Evolutionary conservation across 2,797 vertebrate genomes (phyloP).

Genomic region (Ctenopoma multispine): DNA sequence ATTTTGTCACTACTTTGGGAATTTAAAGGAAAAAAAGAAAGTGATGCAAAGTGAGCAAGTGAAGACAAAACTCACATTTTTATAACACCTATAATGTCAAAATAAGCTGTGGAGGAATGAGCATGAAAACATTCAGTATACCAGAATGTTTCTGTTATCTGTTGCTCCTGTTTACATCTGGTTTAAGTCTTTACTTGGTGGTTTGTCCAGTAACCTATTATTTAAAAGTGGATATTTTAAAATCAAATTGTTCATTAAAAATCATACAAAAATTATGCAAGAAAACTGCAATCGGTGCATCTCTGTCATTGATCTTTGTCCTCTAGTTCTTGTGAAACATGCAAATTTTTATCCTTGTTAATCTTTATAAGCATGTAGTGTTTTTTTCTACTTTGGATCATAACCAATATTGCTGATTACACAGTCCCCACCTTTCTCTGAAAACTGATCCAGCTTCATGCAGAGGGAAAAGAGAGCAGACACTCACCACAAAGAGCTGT

Average conservation of each 20-base stretch:
- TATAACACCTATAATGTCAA: no score
- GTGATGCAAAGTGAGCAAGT: neutral
- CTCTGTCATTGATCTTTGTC: neutral
- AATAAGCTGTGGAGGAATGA: no score
- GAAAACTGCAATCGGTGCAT: no score
- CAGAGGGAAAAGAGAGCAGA: conserved; percentile 50
- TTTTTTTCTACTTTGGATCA: conserved; percentile 28
- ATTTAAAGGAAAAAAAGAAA: neutral
- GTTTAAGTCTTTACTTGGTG: no score
- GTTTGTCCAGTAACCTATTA: no score
- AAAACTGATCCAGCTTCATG: conserved; percentile 61
- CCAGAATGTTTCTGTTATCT: no score
- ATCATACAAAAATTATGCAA: no score
- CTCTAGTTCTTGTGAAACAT: neutral
- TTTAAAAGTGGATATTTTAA: no score
- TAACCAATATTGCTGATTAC: conserved; percentile 47
- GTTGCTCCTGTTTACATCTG: no score
- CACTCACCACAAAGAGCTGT: conserved; percentile 70
- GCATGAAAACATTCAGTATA: no score
- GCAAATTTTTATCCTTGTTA: conserved; percentile 6
- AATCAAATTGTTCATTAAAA: no score
- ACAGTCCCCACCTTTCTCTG: conserved; percentile 44
- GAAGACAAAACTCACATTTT: neutral
- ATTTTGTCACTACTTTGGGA: conserved; percentile 23
- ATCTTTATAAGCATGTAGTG: neutral